Base-by-base conservation (phyloP, 2,888 invertebrate genomes). In the Pherbina coryleti region DNA sequence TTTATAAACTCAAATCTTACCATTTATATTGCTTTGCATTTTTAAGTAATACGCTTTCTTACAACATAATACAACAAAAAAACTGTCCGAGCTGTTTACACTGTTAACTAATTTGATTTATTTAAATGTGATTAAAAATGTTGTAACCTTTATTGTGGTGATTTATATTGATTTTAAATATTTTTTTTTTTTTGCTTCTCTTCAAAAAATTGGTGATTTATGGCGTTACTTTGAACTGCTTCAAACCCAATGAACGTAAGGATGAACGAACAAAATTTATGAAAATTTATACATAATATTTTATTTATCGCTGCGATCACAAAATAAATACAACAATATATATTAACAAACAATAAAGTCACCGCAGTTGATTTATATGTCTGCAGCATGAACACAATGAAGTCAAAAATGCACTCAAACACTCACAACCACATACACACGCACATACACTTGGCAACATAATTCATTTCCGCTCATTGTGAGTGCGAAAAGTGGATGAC, bases 391-490 rank as follows among this genome's bases (percentile, higher is more conserved):
- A 76, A 85, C 84, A 87, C 80, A 83, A 86, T 86, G 83, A 84
- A 85, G 83, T 85, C 84, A 83, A 86, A 87, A 86, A 84, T 86
- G 85, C 85, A 84, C 83, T 85, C 83, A 82, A 82, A 84, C 83
- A 71, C 78, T 78, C 60, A 78, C 79, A 79, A 31, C 75, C 74
- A 34, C 31, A 44, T 53, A 53, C 37, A 55, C 51, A 71, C 34
- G 31, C 72, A 49, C 78, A 49, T 49, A 28, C 57, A 71, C 67
- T 57, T 53, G 76, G 81, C 83, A 84, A 86, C 87, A 87, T 87
- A 87, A 87, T 87, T 87, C 86, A 87, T 87, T 86, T 87, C 87
- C 87, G 86, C 84, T 87, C 85, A 87, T 87, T 87, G 87, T 87
- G 86, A 87, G 84, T 83, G 82, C 22, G 62, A 55, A 76, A 79